phyloP scores from a whole-genome alignment of 2,888 invertebrate genomes.

The Ctena decussata region DNA sequence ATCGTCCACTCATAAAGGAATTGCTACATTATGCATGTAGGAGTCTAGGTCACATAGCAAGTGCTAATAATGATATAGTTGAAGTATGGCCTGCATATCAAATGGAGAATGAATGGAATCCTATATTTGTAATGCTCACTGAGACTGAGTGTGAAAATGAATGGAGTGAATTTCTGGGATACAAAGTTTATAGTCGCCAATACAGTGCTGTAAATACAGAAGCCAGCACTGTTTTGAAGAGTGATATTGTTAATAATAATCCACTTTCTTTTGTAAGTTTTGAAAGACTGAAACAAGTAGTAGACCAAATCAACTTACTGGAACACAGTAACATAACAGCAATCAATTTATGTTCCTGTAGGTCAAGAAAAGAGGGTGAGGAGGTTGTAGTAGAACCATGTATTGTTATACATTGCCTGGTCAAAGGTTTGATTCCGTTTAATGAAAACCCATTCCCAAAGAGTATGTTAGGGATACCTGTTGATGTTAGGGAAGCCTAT shows the following conservation, averaged over 20 bases:
- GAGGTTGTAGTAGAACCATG: slow-evolving; percentile 42
- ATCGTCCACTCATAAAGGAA: slow-evolving; percentile 38
- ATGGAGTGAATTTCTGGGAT: slow-evolving; percentile 57
- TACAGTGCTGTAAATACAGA: slow-evolving; percentile 48
- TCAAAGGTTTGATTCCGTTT: slow-evolving; percentile 64
- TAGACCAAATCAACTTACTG: slow-evolving; percentile 30
- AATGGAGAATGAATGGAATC: slow-evolving; percentile 45
- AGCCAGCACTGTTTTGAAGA: slow-evolving; percentile 39
- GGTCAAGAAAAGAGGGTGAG: slow-evolving; percentile 48
- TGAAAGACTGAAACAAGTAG: slow-evolving; percentile 18
- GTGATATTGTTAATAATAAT: slow-evolving; percentile 25
- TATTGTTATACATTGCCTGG: slow-evolving; percentile 56
- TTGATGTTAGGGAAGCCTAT: slow-evolving; percentile 59
- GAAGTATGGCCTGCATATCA: slow-evolving; percentile 58
- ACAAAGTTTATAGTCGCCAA: slow-evolving; percentile 47
- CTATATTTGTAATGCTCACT: slow-evolving; percentile 53
- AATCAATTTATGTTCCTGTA: slow-evolving; percentile 45
- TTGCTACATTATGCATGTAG: slow-evolving; percentile 52
- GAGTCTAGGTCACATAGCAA: slow-evolving; percentile 39
- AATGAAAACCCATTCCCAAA: slow-evolving; percentile 58
- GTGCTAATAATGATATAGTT: slow-evolving; percentile 42
- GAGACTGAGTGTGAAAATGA: slow-evolving; percentile 26
- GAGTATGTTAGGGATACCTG: slow-evolving; percentile 50
- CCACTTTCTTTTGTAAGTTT: slow-evolving; percentile 32
- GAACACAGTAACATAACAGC: slow-evolving; percentile 51